Evolutionary conservation across 2,888 invertebrate genomes (phyloP).

Genomic region (Leptothorax acervorum): DNA sequence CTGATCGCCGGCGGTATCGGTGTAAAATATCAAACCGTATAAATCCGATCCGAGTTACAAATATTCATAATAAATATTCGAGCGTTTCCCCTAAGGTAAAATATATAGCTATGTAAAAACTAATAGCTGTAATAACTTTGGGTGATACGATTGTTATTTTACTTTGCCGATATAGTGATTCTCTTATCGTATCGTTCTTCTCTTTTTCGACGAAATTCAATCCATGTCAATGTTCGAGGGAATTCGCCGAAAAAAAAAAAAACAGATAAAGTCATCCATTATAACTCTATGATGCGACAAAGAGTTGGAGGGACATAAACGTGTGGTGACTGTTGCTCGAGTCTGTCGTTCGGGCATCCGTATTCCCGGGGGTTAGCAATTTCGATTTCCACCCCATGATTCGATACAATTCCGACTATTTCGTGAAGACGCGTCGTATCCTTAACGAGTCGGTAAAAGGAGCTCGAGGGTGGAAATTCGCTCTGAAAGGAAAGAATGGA

Average conservation of each 20-base stretch:
- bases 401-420: slow-evolving; percentile 58
- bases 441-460: slow-evolving; percentile 65
- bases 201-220: slow-evolving; percentile 2
- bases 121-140: not conserved
- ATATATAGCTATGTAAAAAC: not conserved
- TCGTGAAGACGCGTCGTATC: slow-evolving; percentile 49
- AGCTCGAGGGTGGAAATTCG: slow-evolving; percentile 62
- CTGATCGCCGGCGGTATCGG: not conserved
- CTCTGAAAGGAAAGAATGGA: slow-evolving; percentile 34
- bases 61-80: slow-evolving; percentile 10
- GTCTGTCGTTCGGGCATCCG: slow-evolving; percentile 21
- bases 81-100: not conserved
- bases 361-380: slow-evolving; percentile 48
- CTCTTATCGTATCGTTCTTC: not conserved
- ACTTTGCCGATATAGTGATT: not conserved
- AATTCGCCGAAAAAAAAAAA: not conserved
- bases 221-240: not conserved
- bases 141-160: not conserved
- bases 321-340: not conserved
- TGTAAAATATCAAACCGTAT: not conserved
- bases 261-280: slow-evolving; percentile 43
- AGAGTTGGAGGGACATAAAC: slow-evolving; percentile 17
- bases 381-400: slow-evolving; percentile 54
- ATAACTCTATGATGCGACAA: slow-evolving; percentile 34
- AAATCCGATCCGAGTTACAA: slow-evolving; percentile 3